Conservation (phyloP, 1,140 invertebrate genomes). For the Nautilus pompilius region DNA sequence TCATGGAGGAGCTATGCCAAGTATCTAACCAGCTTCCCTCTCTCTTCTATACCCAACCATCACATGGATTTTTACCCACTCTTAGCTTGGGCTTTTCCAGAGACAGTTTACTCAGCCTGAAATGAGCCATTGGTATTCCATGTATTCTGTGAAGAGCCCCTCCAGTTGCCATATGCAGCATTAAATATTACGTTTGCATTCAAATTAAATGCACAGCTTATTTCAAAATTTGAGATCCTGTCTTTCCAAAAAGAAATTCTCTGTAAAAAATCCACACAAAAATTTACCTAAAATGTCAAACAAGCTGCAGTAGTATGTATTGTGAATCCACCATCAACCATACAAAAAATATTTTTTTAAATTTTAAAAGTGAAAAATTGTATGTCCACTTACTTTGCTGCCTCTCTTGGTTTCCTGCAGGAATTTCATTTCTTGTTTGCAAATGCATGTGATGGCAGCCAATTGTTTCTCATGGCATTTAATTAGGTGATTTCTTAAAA, state of each 20-base stretch:
- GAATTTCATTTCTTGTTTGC: constrained; percentile 51
- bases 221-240: neutral
- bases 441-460: constrained; percentile 45
- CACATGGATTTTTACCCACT: too few species aligned
- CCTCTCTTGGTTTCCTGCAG: constrained; percentile 39
- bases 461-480: constrained; percentile 48
- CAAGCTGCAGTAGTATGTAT: neutral
- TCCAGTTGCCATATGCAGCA: too few species aligned
- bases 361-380: neutral
- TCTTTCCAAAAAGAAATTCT: neutral
- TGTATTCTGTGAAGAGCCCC: too few species aligned
- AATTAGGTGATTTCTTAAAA: constrained; percentile 35
- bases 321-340: neutral
- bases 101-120: too few species aligned
- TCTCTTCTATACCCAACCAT: too few species aligned
- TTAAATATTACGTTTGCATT: neutral
- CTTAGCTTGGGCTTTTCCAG: too few species aligned
- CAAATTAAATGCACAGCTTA: neutral
- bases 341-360: neutral
- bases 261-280: neutral
- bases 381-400: constrained; percentile 27
- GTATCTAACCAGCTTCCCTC: too few species aligned
- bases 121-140: too few species aligned
- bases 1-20: too few species aligned
- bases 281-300: neutral